Percentiles rank a stretch among this genome's conserved stretches.
These are phyloP conservation scores for Noctilio leporinus DNA, from an alignment of 2,113 vertebrate species.

Conservation along the genomic window DNA sequence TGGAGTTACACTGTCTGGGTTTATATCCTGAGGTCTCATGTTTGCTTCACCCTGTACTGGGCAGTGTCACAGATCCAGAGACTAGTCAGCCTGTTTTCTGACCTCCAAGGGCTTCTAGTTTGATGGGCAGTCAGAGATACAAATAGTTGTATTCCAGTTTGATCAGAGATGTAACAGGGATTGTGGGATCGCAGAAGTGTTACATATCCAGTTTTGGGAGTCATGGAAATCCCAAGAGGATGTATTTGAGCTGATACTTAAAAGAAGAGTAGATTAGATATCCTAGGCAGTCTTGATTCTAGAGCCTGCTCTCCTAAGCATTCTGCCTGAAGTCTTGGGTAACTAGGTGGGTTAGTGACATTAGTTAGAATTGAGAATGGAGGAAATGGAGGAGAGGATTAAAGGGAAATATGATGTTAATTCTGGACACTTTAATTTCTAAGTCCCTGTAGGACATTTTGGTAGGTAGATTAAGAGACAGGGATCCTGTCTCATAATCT, in stretches of 20 bases:
- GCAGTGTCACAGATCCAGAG: neutral
- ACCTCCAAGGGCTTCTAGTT: neutral
- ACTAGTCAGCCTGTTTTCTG: neutral
- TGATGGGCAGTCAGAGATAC: neutral
- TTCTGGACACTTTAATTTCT: neutral
- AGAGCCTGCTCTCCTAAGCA: neutral
- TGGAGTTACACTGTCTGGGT: neutral
- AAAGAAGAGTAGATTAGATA: neutral
- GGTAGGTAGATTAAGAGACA: neutral
- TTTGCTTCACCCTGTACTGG: neutral
- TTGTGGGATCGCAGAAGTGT: neutral
- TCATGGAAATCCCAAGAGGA: neutral
- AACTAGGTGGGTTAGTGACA: neutral
- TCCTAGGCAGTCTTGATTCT: neutral
- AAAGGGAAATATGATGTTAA: conserved; percentile 10
- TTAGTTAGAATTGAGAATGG: neutral
- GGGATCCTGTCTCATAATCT: neutral
- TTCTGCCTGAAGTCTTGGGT: neutral
- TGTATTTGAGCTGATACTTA: neutral
- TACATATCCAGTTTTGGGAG: neutral
- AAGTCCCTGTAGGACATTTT: neutral
- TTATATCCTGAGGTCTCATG: neutral
- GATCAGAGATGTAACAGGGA: neutral
- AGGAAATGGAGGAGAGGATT: neutral
- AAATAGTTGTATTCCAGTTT: neutral